A percentile compares a stretch with the other conserved stretches of the same genome.
phyloP scores from a whole-genome alignment of 1,140 invertebrate genomes.

The Periplaneta americana region DNA sequence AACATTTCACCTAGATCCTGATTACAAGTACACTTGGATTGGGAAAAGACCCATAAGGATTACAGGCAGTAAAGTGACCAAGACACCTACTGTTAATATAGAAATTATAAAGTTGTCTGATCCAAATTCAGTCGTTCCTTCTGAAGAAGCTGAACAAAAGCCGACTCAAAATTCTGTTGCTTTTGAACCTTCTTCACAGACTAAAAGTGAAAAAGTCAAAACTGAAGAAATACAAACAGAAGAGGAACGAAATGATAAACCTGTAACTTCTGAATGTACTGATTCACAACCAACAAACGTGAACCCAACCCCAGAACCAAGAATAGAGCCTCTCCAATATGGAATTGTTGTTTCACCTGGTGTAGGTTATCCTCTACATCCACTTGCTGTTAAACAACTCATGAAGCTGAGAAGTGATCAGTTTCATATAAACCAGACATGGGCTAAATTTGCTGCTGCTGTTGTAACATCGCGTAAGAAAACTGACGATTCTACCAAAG shows the following conservation, averaged over 20 bases:
- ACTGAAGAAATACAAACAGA: neutral
- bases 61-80: neutral
- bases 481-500: neutral
- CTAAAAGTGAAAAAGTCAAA: too few species aligned
- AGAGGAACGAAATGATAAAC: neutral
- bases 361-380: slow-evolving; percentile 29
- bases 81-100: neutral
- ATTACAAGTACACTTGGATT: neutral
- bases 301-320: neutral
- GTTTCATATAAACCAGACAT: slow-evolving; percentile 26
- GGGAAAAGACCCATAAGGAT: neutral
- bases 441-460: slow-evolving; percentile 35
- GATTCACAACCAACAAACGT: neutral
- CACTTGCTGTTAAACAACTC: slow-evolving; percentile 23
- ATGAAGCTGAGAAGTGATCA: slow-evolving; percentile 20
- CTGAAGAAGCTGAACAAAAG: neutral
- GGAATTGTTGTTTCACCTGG: slow-evolving; percentile 32
- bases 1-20: neutral
- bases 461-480: slow-evolving; percentile 20
- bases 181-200: too few species aligned
- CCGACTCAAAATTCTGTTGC: neutral
- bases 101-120: neutral
- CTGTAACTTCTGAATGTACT: neutral
- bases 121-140: too few species aligned
- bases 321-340: neutral